Base-by-base conservation (phyloP, 2,888 invertebrate genomes). In the Chrysopilus asiliformis region DNA sequence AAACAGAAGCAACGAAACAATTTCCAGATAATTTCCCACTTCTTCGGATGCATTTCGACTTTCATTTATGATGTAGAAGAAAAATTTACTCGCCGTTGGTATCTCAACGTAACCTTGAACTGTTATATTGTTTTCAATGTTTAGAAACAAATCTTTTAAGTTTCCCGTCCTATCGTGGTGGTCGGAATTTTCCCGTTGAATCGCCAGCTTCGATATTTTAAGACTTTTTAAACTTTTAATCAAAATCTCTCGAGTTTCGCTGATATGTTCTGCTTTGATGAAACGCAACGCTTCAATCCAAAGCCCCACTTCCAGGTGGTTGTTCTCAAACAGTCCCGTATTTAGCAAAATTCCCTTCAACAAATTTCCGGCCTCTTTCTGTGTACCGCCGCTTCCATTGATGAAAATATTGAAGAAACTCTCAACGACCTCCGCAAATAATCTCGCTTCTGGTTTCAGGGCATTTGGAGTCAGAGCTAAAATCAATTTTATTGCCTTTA, bases 271-370 rank as follows among this genome's bases (percentile, higher is more conserved):
- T 0, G 39, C 43, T 43, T 51, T 45, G 34, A 50, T 43, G 48
- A 50, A 46, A 30, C 57, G 38, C 30, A 59, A 40, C 44, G 64
- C 54, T 47, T 76, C 70, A 18, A 79, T 55, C 70, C 82, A 76
- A 39, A 81, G 63, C 52, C 76, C 71, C 27, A 80, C 71, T 60
- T 84, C 81, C 38, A 57, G 45, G 12, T 68, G 63, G 42, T 66
- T 64, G 43, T 71, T 71, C 14, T 68, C 69, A 53, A 83, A 83
- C 44, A 79, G 65, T 4, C 68, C 67, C 0, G 75, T 74, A 39
- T 69, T 73, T 46, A 64, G 67, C 17, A 84, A 68, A 39, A 83
- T 67, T 32, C 60, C 64, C 31, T 59, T 58, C 17, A 79, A 55
- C 3, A 74, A 66, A 32, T 60, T 57, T 38, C 70, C 72, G 4